A percentile compares a stretch with the other conserved stretches of the same genome.
phyloP scores from a whole-genome alignment of 2,797 vertebrate genomes.

The Urophycis tenuis region DNA sequence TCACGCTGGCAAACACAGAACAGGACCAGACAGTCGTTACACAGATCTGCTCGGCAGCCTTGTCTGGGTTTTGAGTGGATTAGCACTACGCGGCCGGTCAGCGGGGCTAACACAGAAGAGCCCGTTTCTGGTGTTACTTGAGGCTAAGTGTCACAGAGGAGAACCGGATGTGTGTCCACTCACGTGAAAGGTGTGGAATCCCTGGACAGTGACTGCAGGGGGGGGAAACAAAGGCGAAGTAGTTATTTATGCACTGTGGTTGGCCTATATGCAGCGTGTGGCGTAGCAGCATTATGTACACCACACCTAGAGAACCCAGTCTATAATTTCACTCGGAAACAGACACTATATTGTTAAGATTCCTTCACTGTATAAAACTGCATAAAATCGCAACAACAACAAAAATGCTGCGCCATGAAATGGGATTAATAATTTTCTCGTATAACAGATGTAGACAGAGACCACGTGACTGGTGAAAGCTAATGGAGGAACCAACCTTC shows the following conservation, averaged over 20 bases:
- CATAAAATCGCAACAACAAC: not conserved
- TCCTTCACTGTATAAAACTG: not conserved
- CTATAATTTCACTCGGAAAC: not conserved
- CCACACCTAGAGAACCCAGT: not conserved
- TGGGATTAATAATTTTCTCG: not conserved
- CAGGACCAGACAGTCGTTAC: not conserved
- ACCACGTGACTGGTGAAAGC: not conserved
- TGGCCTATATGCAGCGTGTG: not conserved
- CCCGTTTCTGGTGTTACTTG: not conserved
- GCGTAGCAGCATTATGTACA: not conserved
- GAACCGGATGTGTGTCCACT: slow-evolving; percentile 53
- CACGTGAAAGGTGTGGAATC: slow-evolving; percentile 90
- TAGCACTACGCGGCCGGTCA: not conserved
- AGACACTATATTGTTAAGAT: not conserved
- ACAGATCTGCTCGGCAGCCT: not conserved
- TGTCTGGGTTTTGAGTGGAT: not conserved
- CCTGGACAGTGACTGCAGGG: slow-evolving; percentile 70
- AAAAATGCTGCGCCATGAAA: not conserved
- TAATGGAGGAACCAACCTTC: slow-evolving; percentile 68
- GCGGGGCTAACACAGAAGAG: not conserved
- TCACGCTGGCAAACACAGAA: slow-evolving; percentile 69
- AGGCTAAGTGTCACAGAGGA: not conserved
- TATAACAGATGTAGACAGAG: not conserved
- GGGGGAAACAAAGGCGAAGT: slow-evolving; percentile 22
- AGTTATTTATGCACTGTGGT: not conserved